Evolutionary conservation across 2,113 vertebrate species (phyloP), one percentile per base, ranked within the genome.

Genomic region (Ageneiosus marmoratus): DNA sequence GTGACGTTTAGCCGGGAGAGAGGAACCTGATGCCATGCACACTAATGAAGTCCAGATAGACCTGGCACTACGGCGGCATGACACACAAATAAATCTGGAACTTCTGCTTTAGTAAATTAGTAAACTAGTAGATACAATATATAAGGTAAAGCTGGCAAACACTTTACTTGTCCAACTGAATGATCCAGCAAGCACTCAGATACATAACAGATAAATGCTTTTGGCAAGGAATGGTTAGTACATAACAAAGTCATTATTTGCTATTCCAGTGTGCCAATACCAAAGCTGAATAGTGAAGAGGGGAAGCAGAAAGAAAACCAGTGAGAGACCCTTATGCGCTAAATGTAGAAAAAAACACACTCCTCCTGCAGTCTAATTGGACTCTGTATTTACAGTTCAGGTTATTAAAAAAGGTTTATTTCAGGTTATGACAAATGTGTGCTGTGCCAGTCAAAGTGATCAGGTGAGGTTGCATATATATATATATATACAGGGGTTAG

Each of bases 191-290:
- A 55, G 37, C 44, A 58, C 60, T 60, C 18, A 74, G 58, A 70
- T 53, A 32, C 80, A 74, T 74, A 67, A 74, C 6, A 63, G 79
- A 78, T 50, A 77, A 70, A 55, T 8, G 37, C 48, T 60, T 65
- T 74, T 79, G 69, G 67, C 83, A 69, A 80, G 22, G 50, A 86
- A 80, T 41, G 77, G 20, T 69, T 78, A 37, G 86, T 88, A 76
- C 58, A 69, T 32, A 77, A 60, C 22, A 78, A 84, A 84, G 41
- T 70, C 79, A 86, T 86, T 84, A 86, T 75, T 82, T 82, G 74
- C 74, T 82, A 78, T 81, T 78, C 29, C 55, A 65, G 27, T 73
- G 83, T 44, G 55, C 6, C 20, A n/a, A 6, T 69, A 53, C 13
- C 63, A 74, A 72, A 79, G 27, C 48, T 56, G 37, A 16, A 53